Conservation (phyloP, 2,888 invertebrate genomes). For the Brenthis daphne region DNA sequence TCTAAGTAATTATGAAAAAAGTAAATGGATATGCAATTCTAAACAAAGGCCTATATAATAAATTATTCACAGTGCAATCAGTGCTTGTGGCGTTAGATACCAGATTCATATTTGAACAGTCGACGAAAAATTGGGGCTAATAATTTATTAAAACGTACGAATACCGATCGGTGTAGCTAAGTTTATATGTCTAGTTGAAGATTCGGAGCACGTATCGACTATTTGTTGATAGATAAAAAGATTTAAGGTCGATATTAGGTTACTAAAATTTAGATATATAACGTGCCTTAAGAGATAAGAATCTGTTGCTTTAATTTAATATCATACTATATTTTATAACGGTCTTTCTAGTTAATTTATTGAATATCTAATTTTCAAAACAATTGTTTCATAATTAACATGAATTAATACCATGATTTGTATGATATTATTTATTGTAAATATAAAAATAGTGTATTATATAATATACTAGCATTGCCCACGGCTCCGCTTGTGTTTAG, state of each 20-base stretch:
- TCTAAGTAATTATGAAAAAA: neutral
- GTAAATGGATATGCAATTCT: neutral
- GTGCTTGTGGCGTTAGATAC: slow-evolving; percentile 12
- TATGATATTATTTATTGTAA: too few relatives aligned
- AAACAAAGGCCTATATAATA: neutral
- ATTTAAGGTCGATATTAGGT: slow-evolving; percentile 23
- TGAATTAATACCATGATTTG: too few relatives aligned
- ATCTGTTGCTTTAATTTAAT: neutral
- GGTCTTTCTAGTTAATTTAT: neutral
- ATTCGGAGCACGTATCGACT: slow-evolving; percentile 22
- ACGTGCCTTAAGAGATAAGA: slow-evolving; percentile 6
- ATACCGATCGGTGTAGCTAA: slow-evolving; percentile 19
- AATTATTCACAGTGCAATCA: slow-evolving; percentile 17
- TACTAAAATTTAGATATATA: slow-evolving; percentile 15
- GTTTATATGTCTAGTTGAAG: slow-evolving; percentile 18
- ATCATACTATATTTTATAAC: neutral
- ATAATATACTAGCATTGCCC: too few relatives aligned
- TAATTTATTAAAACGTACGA: slow-evolving; percentile 33
- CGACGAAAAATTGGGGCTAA: slow-evolving; percentile 32
- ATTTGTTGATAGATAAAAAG: slow-evolving; percentile 25
- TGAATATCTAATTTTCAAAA: neutral
- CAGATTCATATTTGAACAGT: slow-evolving; percentile 20
- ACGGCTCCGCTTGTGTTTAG: too few relatives aligned
- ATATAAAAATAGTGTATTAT: too few relatives aligned
- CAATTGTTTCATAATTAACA: too few relatives aligned